These are phyloP conservation scores for Radopholus similis DNA, from an alignment of 1,140 invertebrate species.

Conservation along the genomic window DNA sequence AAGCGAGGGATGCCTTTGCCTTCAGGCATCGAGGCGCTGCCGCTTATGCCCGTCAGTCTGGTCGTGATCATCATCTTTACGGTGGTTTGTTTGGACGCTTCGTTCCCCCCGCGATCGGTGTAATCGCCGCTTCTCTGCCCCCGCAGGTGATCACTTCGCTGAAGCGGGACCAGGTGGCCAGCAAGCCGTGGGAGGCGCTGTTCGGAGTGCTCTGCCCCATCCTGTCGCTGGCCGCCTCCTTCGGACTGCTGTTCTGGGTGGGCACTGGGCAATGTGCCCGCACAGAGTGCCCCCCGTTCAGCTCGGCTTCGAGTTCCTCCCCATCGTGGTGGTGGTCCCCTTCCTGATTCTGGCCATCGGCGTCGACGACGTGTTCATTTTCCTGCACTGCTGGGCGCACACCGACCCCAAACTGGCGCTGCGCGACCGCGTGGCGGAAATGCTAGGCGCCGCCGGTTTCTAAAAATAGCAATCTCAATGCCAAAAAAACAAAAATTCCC, in stretches of 20 bases:
- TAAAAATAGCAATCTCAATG: too few species aligned
- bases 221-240: slow-evolving; percentile 50
- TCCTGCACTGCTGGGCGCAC: slow-evolving; percentile 53
- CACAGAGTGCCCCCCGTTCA: slow-evolving; percentile 17
- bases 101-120: background rate
- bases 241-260: slow-evolving; percentile 57
- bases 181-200: slow-evolving; percentile 57
- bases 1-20: background rate
- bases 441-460: slow-evolving; percentile 87
- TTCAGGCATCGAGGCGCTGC: slow-evolving; percentile 51
- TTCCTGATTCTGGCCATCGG: slow-evolving; percentile 58
- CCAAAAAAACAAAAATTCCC: too few species aligned
- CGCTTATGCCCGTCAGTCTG: slow-evolving; percentile 49
- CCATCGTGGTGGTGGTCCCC: slow-evolving; percentile 56
- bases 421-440: slow-evolving; percentile 72
- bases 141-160: slow-evolving; percentile 51
- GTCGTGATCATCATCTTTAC: slow-evolving; percentile 52
- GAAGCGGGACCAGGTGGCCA: slow-evolving; percentile 52
- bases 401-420: slow-evolving; percentile 35
- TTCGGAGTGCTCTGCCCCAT: slow-evolving; percentile 55
- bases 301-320: slow-evolving; percentile 56
- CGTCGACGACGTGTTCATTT: slow-evolving; percentile 60
- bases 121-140: too few species aligned
- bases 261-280: background rate
- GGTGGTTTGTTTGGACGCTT: slow-evolving; percentile 23